Evolutionary conservation across 1,140 invertebrate species (phyloP).

Genomic region (Atta texana): DNA sequence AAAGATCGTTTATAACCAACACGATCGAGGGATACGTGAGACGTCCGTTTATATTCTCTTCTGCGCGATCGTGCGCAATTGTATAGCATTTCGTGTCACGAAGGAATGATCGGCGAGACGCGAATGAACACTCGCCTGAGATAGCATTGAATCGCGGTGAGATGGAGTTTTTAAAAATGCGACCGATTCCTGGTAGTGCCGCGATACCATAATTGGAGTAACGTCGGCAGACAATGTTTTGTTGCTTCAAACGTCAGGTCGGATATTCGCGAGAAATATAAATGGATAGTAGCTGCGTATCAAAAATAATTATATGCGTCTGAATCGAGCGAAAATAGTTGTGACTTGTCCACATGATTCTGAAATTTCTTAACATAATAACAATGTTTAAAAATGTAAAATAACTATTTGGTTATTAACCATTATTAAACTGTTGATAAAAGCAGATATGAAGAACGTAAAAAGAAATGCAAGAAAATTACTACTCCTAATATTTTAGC

Average conservation of each 20-base stretch:
- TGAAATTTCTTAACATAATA: not conserved
- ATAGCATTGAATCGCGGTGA: slow-evolving; percentile 56
- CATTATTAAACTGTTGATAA: not conserved
- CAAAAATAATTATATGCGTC: slow-evolving; percentile 6
- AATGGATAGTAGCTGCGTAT: not conserved
- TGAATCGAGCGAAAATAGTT: not conserved
- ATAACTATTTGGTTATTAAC: not conserved
- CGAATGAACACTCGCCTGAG: slow-evolving; percentile 48
- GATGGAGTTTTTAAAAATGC: slow-evolving; percentile 17
- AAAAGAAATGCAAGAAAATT: not conserved
- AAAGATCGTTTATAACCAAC: slow-evolving; percentile 61
- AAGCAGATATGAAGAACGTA: not conserved
- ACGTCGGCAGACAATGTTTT: not conserved
- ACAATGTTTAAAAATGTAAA: not conserved
- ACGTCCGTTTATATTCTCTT: slow-evolving; percentile 55
- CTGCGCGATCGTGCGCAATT: slow-evolving; percentile 54
- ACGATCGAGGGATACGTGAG: slow-evolving; percentile 54
- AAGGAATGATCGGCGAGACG: slow-evolving; percentile 56
- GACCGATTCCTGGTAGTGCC: slow-evolving; percentile 13
- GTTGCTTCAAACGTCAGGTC: not conserved
- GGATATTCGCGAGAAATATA: slow-evolving; percentile 12
- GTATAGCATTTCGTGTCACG: slow-evolving; percentile 59
- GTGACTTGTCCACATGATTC: not conserved
- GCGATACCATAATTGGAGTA: slow-evolving; percentile 11
- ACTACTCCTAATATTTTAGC: not conserved